Conservation (phyloP, 1,140 invertebrate genomes). For the Campoletis sonorensis region DNA sequence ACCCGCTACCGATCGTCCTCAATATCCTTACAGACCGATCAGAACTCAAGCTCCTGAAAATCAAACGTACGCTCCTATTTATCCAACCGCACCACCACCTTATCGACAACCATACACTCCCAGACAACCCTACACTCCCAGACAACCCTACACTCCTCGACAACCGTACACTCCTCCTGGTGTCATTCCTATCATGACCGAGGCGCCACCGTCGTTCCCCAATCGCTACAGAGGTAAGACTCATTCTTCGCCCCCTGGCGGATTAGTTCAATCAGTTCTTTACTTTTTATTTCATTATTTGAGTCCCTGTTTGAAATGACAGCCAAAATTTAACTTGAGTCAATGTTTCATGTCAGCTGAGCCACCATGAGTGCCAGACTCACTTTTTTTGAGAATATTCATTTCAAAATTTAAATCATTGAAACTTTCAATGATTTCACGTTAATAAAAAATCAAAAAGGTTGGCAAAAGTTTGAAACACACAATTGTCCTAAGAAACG, state of each 20-base stretch:
- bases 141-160: constrained; percentile 43
- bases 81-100: constrained; percentile 49
- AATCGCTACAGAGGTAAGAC: constrained; percentile 65
- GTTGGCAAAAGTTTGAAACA: no score
- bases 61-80: constrained; percentile 61
- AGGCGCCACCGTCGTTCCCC: constrained; percentile 48
- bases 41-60: constrained; percentile 65
- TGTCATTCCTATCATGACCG: constrained; percentile 61
- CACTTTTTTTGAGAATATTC: no score
- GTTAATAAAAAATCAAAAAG: no score
- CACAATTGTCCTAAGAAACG: no score
- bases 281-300: no score
- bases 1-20: constrained; percentile 65
- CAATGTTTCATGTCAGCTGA: no score
- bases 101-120: constrained; percentile 54
- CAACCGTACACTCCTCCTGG: constrained; percentile 9
- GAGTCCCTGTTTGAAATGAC: no score
- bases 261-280: not conserved
- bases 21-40: constrained; percentile 74
- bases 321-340: no score
- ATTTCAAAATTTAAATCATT: no score
- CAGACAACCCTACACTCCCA: constrained; percentile 55
- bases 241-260: not conserved
- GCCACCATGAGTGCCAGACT: no score
- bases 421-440: no score